phyloP scores from a whole-genome alignment of 1,140 invertebrate genomes.

The Macrobrachium nipponense region DNA sequence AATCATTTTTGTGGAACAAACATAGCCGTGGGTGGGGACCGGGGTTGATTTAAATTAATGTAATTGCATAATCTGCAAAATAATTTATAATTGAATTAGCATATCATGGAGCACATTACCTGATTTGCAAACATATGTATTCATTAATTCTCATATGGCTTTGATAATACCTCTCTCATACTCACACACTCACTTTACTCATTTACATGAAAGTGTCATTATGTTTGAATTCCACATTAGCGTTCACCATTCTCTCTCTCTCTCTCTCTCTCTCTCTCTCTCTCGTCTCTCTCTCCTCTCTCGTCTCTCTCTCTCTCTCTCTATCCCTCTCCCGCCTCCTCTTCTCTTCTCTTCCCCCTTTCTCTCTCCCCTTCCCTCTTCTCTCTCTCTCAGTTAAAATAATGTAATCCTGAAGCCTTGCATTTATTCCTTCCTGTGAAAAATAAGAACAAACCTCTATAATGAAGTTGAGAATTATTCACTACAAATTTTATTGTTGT shows the following conservation, averaged over 20 bases:
- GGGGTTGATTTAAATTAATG: no score
- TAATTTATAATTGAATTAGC: no score
- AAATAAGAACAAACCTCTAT: no score
- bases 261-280: conserved; percentile 6
- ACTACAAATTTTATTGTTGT: no score
- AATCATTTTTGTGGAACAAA: not conserved
- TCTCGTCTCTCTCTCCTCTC: not conserved
- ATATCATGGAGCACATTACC: no score
- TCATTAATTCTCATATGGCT: no score
- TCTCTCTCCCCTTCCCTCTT: not conserved
- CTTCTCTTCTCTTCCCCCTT: not conserved
- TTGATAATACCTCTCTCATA: not conserved
- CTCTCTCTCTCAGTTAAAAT: not conserved
- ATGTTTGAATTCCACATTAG: not conserved
- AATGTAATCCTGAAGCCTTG: no score
- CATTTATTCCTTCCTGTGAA: no score
- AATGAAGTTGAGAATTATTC: no score
- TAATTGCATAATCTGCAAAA: not conserved
- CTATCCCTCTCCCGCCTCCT: not conserved
- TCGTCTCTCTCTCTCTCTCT: conserved; percentile 21
- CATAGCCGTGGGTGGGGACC: no score
- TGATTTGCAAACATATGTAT: no score
- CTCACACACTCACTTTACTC: not conserved
- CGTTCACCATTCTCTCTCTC: not conserved
- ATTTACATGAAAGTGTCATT: not conserved